Evolutionary conservation across 2,113 vertebrate genomes (phyloP), one percentile per base, ranked within the genome.

Genomic region (Sander vitreus): DNA sequence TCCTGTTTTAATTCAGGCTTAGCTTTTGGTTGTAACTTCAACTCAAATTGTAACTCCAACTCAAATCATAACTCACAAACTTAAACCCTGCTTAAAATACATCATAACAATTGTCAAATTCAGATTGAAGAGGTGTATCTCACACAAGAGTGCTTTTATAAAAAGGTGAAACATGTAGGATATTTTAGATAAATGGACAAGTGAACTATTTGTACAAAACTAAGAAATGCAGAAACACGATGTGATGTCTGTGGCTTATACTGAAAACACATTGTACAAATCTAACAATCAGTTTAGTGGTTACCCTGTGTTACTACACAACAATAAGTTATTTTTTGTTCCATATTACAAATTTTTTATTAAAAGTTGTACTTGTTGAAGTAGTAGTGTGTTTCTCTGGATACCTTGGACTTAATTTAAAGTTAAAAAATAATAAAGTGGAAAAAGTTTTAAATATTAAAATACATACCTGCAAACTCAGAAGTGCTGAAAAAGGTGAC

Each of bases 381-480:
- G 59, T 11, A 86, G 55, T 19, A 18, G 1, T 23, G 14, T 23
- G 36, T 59, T 54, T 57, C 10, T 72, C 18, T 84, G 55, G 23
- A 76, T 63, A 58, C 15, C n/a, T 19, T 73, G 51, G 27, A 76
- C 0, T 2, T 73, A 4, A 59, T 64, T 64, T 59, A 76, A 54
- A 25, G 72, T 60, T n/a, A 12, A 27, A 36, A 53, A 39, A 54
- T 39, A 71, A 45, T 77, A 27, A 15, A 25, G 54, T 47, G 43
- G 8, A 27, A 58, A 58, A 72, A 0, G 2, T 19, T 73, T 71
- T 72, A 81, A 80, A 70, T 81, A 85, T 51, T 62, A 73, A 80
- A 70, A n/a, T n/a, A n/a, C n/a, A n/a, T n/a, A n/a, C n/a, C n/a
- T n/a, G n/a, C n/a, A n/a, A n/a, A n/a, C n/a, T n/a, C n/a, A n/a